phyloP scores from a whole-genome alignment of 1,140 invertebrate species.

The Conopomorpha cramerella region DNA sequence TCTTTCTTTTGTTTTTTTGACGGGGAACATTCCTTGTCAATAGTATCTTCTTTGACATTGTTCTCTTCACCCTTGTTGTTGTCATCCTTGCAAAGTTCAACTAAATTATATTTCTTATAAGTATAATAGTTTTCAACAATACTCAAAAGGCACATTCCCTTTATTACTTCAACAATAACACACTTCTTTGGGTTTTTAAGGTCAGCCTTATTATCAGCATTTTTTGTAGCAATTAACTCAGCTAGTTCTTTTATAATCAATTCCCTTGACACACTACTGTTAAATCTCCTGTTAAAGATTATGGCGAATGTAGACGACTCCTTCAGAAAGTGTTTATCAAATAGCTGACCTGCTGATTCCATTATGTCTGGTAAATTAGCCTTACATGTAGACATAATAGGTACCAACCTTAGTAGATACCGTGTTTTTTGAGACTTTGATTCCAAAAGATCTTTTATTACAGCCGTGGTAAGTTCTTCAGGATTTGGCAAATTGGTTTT shows the following conservation, averaged over 20 bases:
- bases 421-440: conserved; percentile 72
- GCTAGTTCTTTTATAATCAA: conserved; percentile 74
- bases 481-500: conserved; percentile 75
- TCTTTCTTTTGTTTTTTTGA: not conserved
- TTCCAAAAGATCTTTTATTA: conserved; percentile 72
- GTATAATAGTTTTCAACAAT: conserved; percentile 70
- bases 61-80: no score
- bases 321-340: conserved; percentile 76
- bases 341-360: conserved; percentile 64
- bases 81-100: conserved; percentile 2
- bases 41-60: no score
- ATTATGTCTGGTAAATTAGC: conserved; percentile 76
- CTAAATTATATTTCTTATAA: conserved; percentile 70
- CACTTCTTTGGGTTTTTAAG: conserved; percentile 77
- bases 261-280: conserved; percentile 71
- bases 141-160: conserved; percentile 67
- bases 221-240: conserved; percentile 68
- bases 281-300: conserved; percentile 81
- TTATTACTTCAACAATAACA: conserved; percentile 79
- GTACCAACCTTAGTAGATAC: conserved; percentile 77
- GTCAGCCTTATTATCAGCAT: conserved; percentile 74
- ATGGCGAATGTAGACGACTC: conserved; percentile 77
- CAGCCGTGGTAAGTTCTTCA: conserved; percentile 67
- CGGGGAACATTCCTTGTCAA: not conserved
- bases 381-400: conserved; percentile 80